phyloP scores from a whole-genome alignment of 2,113 vertebrate genomes.

The Ascaphus truei region DNA sequence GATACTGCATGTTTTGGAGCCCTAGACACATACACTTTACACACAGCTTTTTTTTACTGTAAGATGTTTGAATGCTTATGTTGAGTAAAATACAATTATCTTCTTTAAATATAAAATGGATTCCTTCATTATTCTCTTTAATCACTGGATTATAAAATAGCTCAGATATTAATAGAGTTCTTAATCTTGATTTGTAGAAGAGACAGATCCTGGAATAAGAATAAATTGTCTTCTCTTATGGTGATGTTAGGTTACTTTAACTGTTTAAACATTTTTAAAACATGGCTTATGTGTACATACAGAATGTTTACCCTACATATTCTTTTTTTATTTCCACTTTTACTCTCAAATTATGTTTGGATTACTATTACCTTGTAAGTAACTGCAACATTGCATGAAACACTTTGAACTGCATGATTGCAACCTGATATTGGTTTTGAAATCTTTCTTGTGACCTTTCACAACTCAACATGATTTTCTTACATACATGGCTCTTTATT shows the following conservation, averaged over 20 bases:
- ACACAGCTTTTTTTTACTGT: background rate
- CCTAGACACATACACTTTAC: too few species aligned
- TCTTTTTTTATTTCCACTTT: background rate
- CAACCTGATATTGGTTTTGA: too few species aligned
- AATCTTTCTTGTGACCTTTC: too few species aligned
- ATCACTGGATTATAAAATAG: conserved; percentile 32
- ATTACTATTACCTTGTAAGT: too few species aligned
- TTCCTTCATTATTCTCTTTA: conserved; percentile 30
- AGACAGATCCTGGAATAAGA: conserved; percentile 26
- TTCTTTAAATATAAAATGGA: conserved; percentile 25
- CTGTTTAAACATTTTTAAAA: conserved; percentile 18
- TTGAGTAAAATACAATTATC: conserved; percentile 25
- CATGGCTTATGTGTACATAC: background rate
- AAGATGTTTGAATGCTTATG: background rate
- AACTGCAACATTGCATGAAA: too few species aligned
- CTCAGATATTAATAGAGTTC: conserved; percentile 34
- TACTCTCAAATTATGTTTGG: too few species aligned
- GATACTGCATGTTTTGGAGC: too few species aligned
- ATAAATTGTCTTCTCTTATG: conserved; percentile 20
- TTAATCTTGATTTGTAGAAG: conserved; percentile 34
- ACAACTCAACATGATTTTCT: too few species aligned
- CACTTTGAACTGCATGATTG: too few species aligned
- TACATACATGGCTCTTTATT: too few species aligned
- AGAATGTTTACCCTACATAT: too few species aligned
- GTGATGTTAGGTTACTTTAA: conserved; percentile 9